Evolutionary conservation across 2,113 vertebrate genomes (phyloP).

Genomic region (Platichthys stellatus): DNA sequence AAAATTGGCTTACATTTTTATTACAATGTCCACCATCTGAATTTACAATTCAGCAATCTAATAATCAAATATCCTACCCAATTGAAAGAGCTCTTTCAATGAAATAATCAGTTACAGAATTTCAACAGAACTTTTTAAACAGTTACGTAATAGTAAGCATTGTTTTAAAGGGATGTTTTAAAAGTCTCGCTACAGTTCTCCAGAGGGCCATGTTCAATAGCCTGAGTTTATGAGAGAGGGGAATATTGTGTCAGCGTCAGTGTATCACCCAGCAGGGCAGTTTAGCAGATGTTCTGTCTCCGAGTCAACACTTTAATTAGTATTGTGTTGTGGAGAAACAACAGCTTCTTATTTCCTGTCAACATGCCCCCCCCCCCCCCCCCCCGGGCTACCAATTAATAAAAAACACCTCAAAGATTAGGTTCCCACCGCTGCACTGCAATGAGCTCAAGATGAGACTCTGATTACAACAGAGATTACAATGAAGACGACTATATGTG

Average conservation of each 20-base stretch:
- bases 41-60: conserved; percentile 16
- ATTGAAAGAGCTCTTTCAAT: background rate
- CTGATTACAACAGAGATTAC: conserved; percentile 46
- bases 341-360: conserved; percentile 68
- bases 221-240: conserved; percentile 47
- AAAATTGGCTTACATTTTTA: too few relatives aligned
- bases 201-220: conserved; percentile 80
- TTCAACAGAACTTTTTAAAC: conserved; percentile 14
- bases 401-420: conserved; percentile 70
- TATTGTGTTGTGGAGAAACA: conserved; percentile 65
- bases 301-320: conserved; percentile 74
- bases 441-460: conserved; percentile 53
- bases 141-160: conserved; percentile 11
- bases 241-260: conserved; percentile 48
- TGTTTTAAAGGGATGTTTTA: conserved; percentile 20
- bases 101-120: conserved; percentile 12
- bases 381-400: conserved; percentile 68
- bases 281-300: conserved; percentile 60
- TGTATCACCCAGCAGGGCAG: conserved; percentile 57
- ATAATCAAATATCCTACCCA: conserved; percentile 14
- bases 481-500: conserved; percentile 24
- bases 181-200: conserved; percentile 28
- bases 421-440: conserved; percentile 43
- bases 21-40: conserved; percentile 13
- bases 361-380: conserved; percentile 52